Evolutionary conservation across 2,888 invertebrate genomes (phyloP), one percentile per base, ranked within the genome.

Genomic region (Sesia bembeciformis): DNA sequence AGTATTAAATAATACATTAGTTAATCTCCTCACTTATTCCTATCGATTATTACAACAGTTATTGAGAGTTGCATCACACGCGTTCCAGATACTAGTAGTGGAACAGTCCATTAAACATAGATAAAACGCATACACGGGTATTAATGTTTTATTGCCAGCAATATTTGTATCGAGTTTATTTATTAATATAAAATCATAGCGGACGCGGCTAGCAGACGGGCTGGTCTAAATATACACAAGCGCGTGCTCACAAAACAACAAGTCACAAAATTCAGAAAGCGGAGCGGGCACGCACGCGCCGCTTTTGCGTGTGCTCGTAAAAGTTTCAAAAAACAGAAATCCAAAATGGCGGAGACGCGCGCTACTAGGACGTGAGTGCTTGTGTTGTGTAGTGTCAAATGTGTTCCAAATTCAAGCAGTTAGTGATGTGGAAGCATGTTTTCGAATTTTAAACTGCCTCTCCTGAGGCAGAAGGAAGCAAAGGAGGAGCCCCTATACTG

Each of bases 361-460:
- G 23, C 23, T 23, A 23, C 23, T 23, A 23, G 7, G 7, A 50
- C 39, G 50, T 39, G 50, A 50, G 50, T 50, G 42, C 42, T 5
- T 6, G 7, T 42, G 23, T 50, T 50, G 50, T 50, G 39, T 23
- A 50, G 50, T 50, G 39, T 46, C 5, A 46, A 23, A 46, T 46
- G 46, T 46, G 50, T 39, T 50, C 38, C 38, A 7, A 42, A 8
- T 42, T 59, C 57, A 63, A 64, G 61, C 58, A 59, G 59, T 8
- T 64, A 60, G 65, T 67, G 62, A 62, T 64, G 68, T 67, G 63
- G 59, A 57, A 56, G 40, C 64, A 92, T 92, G 92, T 92, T 92
- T 66, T 84, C 90, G 53, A 90, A 90, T 62, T 91, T 92, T 71
- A 92, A 91, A 73, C 71, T 91, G 61, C 84, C 90, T 43, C 81